These are phyloP conservation scores for Tamias sibiricus DNA, from an alignment of 2,113 vertebrate species.

Conservation along the genomic window DNA sequence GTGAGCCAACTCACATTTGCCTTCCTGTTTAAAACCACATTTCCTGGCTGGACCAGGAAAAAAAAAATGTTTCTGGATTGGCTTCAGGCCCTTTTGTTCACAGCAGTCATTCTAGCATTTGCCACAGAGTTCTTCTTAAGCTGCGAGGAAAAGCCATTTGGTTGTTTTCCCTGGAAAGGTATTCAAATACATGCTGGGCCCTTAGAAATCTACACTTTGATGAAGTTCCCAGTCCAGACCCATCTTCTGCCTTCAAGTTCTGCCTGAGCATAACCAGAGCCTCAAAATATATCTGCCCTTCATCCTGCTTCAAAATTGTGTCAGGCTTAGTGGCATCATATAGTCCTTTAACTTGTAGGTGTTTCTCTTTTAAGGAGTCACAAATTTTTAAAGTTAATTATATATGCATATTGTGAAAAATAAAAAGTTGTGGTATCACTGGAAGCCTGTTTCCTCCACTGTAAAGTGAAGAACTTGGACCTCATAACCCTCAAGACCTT, in stretches of 20 bases:
- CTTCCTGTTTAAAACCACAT: constrained; percentile 69
- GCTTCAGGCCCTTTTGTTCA: constrained; percentile 66
- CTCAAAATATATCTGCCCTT: not conserved
- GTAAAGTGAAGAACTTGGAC: not conserved
- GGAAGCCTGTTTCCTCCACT: not conserved
- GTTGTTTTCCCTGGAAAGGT: constrained; percentile 41
- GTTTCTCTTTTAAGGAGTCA: not conserved
- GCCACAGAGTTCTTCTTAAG: constrained; percentile 37
- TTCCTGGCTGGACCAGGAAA: constrained; percentile 67
- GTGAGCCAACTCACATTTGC: constrained; percentile 69
- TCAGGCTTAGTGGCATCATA: not conserved
- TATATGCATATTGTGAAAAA: not conserved
- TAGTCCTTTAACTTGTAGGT: not conserved
- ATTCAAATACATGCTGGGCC: not conserved
- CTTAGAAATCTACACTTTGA: not conserved
- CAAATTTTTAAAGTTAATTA: not conserved
- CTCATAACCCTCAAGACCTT: not conserved
- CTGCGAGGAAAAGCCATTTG: constrained; percentile 20
- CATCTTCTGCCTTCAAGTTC: not conserved
- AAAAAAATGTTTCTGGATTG: constrained; percentile 69
- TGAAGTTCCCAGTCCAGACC: not conserved
- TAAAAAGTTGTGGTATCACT: not conserved
- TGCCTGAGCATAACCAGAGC: not conserved
- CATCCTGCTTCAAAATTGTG: not conserved
- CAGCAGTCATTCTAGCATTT: constrained; percentile 37